Conservation (phyloP, 2,888 invertebrate genomes). For the Lasioglossum vierecki region DNA sequence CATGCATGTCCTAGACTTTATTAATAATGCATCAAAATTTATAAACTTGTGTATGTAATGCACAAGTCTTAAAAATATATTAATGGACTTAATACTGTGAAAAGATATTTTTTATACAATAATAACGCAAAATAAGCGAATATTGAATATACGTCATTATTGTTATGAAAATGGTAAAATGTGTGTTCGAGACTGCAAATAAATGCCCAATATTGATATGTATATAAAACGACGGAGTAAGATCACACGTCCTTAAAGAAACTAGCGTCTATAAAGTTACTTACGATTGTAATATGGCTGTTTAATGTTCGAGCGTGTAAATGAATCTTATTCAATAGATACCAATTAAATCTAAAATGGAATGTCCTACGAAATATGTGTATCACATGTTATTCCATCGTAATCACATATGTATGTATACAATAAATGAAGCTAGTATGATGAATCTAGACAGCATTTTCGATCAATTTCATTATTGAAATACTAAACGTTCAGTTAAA, state of each 20-base stretch:
- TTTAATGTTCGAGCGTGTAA: constrained; percentile 7
- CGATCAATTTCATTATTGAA: constrained; percentile 24
- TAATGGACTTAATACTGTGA: constrained; percentile 43
- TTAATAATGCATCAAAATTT: constrained; percentile 30
- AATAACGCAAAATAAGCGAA: constrained; percentile 23
- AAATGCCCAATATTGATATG: constrained; percentile 81
- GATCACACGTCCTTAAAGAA: constrained; percentile 38
- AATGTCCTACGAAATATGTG: constrained; percentile 48
- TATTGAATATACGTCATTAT: constrained; percentile 43
- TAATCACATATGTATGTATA: constrained; percentile 5
- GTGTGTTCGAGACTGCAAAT: constrained; percentile 56
- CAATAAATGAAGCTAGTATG: constrained; percentile 13
- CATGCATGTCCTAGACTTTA: constrained; percentile 42
- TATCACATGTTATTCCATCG: constrained; percentile 25
- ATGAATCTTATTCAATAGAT: constrained; percentile 10
- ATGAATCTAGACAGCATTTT: constrained; percentile 42
- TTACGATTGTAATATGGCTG: constrained; percentile 22
- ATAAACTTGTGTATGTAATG: constrained; percentile 39
- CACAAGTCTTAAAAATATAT: constrained; percentile 20
- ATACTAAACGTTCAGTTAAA: constrained; percentile 33
- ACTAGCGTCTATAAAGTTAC: constrained; percentile 30
- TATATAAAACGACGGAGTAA: constrained; percentile 66
- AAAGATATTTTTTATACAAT: constrained; percentile 2
- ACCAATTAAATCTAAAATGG: constrained; percentile 49
- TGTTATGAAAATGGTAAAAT: constrained; percentile 53